These are phyloP conservation scores for Drosophila siamana DNA, from an alignment of 2,888 invertebrate species.

Conservation along the genomic window DNA sequence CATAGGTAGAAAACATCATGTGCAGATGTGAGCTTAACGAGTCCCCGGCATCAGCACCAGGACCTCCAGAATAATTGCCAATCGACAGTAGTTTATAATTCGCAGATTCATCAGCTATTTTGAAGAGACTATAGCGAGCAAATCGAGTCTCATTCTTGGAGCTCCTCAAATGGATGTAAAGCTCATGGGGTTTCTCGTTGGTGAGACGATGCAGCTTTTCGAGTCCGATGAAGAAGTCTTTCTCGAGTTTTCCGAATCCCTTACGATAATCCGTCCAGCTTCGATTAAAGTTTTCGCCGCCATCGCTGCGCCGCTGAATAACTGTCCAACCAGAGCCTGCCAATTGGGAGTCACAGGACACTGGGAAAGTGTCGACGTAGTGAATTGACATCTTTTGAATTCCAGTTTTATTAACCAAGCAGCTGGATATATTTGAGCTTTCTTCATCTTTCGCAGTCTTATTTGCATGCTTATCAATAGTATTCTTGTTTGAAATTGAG, in stretches of 20 bases:
- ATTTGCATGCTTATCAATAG: neutral
- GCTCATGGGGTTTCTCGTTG: conserved; percentile 15
- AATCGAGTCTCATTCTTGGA: neutral
- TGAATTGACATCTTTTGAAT: neutral
- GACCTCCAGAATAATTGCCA: conserved; percentile 11
- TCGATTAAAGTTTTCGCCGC: conserved; percentile 14
- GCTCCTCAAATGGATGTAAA: conserved; percentile 17
- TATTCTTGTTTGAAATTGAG: neutral
- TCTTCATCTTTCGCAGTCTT: neutral
- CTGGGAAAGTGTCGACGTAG: neutral
- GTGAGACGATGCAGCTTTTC: conserved; percentile 25
- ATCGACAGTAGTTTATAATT: conserved; percentile 6
- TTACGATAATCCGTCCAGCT: conserved; percentile 10
- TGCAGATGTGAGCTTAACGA: neutral
- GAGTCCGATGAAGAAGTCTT: conserved; percentile 25
- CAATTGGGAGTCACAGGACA: conserved; percentile 8
- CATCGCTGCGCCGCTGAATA: conserved; percentile 28
- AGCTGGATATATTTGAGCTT: neutral
- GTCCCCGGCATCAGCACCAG: conserved; percentile 10
- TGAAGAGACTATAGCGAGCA: conserved; percentile 22
- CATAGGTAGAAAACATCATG: conserved; percentile 18
- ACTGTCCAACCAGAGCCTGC: conserved; percentile 21
- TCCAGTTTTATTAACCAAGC: neutral
- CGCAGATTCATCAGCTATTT: conserved; percentile 16
- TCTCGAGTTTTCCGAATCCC: conserved; percentile 18